These are phyloP conservation scores for Hassar affinis DNA, from an alignment of 2,113 vertebrate species.

Conservation along the genomic window DNA sequence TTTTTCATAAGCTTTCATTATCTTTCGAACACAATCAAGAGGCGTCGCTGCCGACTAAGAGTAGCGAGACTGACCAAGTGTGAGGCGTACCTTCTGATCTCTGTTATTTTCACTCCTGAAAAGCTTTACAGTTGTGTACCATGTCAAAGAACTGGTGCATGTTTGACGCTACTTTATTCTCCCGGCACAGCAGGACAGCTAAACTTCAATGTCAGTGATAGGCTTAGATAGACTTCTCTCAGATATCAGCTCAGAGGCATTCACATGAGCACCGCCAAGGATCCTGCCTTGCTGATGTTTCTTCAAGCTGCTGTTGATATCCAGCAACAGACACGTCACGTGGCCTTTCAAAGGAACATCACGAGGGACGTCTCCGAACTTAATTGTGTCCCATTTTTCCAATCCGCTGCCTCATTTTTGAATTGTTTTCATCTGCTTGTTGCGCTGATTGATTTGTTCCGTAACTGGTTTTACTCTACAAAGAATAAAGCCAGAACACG, in stretches of 20 bases:
- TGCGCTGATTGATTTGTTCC: conserved; percentile 53
- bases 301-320: conserved; percentile 49
- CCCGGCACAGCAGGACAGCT: neutral
- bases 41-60: conserved; percentile 60
- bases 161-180: neutral
- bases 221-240: conserved; percentile 29
- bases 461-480: conserved; percentile 42
- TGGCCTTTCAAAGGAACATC: conserved; percentile 41
- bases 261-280: conserved; percentile 2
- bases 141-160: neutral
- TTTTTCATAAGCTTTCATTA: conserved; percentile 66
- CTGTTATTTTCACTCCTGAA: conserved; percentile 1
- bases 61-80: conserved; percentile 27
- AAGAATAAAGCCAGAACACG: conserved; percentile 49
- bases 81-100: neutral
- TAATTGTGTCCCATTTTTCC: conserved; percentile 47
- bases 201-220: conserved; percentile 22
- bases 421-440: conserved; percentile 48
- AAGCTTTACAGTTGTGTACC: neutral
- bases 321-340: conserved; percentile 34
- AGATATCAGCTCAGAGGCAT: conserved; percentile 11
- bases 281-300: conserved; percentile 7
- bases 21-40: conserved; percentile 69
- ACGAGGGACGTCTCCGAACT: conserved; percentile 42
- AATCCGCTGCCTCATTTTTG: conserved; percentile 50